Evolutionary conservation across 2,113 vertebrate species (phyloP).

Genomic region (Chionis minor): DNA sequence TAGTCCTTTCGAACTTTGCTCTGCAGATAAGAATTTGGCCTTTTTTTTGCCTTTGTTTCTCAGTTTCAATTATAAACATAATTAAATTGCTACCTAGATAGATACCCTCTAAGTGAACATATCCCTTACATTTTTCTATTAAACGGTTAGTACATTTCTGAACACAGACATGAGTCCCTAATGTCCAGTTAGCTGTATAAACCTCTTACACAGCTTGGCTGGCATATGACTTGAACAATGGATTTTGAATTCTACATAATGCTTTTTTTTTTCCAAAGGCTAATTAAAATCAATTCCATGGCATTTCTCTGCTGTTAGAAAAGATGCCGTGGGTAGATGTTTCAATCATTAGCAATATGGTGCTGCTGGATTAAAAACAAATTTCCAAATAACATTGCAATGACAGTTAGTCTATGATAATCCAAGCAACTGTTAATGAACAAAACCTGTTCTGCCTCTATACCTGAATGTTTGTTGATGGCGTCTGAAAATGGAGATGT

Average conservation of each 20-base stretch:
- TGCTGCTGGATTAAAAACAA: slow-evolving; percentile 71
- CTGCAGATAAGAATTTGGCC: background rate
- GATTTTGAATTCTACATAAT: slow-evolving; percentile 65
- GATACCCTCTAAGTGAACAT: background rate
- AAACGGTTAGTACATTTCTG: slow-evolving; percentile 1
- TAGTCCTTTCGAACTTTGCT: background rate
- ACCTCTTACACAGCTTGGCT: slow-evolving; percentile 52
- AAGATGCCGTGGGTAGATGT: slow-evolving; percentile 65
- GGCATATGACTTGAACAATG: slow-evolving; percentile 60
- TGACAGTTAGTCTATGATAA: slow-evolving; percentile 62
- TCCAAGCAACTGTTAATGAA: slow-evolving; percentile 61
- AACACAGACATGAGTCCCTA: slow-evolving; percentile 11
- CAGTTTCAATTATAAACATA: background rate
- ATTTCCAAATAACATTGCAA: slow-evolving; percentile 67
- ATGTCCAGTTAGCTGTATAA: slow-evolving; percentile 55
- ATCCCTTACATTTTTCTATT: background rate
- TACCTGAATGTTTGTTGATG: slow-evolving; percentile 64
- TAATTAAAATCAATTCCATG: slow-evolving; percentile 76
- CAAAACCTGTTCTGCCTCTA: slow-evolving; percentile 35
- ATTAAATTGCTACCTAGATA: background rate
- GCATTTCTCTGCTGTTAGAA: slow-evolving; percentile 70
- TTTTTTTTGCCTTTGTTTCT: slow-evolving; percentile 4
- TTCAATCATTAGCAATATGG: slow-evolving; percentile 76
- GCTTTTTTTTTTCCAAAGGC: slow-evolving; percentile 34
- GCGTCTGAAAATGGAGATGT: slow-evolving; percentile 47